Conservation (phyloP, 92 coral and sea anemone genomes). For the Hydrozoanthus gracilis region DNA sequence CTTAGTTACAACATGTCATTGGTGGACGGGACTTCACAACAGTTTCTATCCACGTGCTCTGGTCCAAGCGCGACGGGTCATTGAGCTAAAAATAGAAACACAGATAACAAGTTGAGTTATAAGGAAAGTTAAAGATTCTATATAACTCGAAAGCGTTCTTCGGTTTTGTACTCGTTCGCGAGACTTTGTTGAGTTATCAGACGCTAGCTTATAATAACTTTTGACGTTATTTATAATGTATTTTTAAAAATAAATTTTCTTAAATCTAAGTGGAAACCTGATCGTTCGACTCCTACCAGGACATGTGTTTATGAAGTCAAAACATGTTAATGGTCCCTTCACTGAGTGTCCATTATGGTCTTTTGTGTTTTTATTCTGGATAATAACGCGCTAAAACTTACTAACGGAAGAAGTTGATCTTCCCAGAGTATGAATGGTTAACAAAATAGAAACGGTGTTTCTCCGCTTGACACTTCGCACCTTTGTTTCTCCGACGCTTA, state of each 20-base stretch:
- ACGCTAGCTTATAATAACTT: no score
- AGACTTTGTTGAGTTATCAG: no score
- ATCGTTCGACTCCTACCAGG: neutral
- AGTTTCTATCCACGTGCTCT: neutral
- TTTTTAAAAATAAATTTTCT: neutral
- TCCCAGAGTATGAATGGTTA: neutral
- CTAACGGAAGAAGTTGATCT: neutral
- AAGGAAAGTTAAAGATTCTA: no score
- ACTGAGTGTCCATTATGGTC: no score
- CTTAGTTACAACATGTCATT: conserved; percentile 10
- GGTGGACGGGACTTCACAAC: neutral
- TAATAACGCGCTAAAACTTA: neutral
- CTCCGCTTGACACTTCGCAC: conserved; percentile 31
- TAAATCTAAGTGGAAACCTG: neutral
- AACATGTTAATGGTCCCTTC: neutral
- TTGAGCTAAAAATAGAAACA: no score
- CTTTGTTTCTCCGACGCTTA: conserved; percentile 38
- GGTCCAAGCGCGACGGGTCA: no score
- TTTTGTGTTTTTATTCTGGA: neutral
- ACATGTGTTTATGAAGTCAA: neutral
- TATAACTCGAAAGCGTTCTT: no score
- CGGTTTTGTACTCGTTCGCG: no score
- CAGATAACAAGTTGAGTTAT: no score
- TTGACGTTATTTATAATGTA: no score
- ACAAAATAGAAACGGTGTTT: conserved; percentile 1